A percentile compares a stretch with the other conserved stretches of the same genome.
Evolutionary conservation across 2,888 invertebrate genomes (phyloP).

Genomic region (Gnatocerus cornutus): DNA sequence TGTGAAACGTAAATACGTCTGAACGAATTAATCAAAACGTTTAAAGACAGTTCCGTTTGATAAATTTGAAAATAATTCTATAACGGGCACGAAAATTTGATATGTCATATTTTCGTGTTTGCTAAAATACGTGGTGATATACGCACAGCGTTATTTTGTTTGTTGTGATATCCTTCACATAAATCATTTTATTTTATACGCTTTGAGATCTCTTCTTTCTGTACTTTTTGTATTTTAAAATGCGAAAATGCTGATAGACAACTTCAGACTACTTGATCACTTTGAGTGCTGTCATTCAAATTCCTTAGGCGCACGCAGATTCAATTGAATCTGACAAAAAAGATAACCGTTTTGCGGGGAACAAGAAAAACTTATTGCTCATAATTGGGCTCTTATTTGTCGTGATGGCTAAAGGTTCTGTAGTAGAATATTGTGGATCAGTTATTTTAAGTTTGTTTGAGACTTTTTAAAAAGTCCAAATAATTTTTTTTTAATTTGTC

Average conservation of each 20-base stretch:
- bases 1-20: conserved; percentile 24
- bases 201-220: conserved; percentile 33
- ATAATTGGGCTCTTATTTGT: too few species aligned
- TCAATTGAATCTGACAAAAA: conserved; percentile 31
- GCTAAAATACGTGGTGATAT: not conserved
- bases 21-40: conserved; percentile 26
- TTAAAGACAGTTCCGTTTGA: conserved; percentile 11
- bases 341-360: conserved; percentile 8
- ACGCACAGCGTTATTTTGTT: conserved; percentile 9
- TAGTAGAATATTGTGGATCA: too few species aligned
- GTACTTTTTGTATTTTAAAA: conserved; percentile 41
- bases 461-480: too few species aligned
- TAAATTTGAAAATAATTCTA: conserved; percentile 34
- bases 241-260: conserved; percentile 55
- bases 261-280: conserved; percentile 56
- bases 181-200: conserved; percentile 55
- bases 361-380: conserved; percentile 4
- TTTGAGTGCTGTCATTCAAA: conserved; percentile 47
- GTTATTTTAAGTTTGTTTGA: too few species aligned
- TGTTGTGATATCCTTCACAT: conserved; percentile 41
- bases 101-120: not conserved
- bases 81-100: conserved; percentile 1
- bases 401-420: too few species aligned
- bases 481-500: too few species aligned
- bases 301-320: conserved; percentile 22